Evolutionary conservation across 2,797 vertebrate genomes (phyloP), one percentile per base, ranked within the genome.

Genomic region (Gymnoscopelus microlampas): DNA sequence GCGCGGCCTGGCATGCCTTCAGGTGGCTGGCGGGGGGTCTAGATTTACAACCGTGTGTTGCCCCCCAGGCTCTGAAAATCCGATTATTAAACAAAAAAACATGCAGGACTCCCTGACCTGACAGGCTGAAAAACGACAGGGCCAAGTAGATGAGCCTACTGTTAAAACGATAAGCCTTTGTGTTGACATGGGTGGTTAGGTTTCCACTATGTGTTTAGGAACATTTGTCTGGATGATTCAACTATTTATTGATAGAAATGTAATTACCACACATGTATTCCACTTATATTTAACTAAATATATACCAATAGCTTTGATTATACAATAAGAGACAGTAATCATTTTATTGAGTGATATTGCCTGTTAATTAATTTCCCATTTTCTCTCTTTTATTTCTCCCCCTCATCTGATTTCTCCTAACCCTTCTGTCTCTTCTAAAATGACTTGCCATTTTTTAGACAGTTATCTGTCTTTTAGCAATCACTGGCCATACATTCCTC

Each of bases 81-180:
- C 71, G 87, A 84, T 85, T 76, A 89, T 86, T 88, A 85, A 65
- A 73, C 74, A 79, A 74, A 75, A 68, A 15, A 72, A 71, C 77
- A 56, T 76, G 44, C 54, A 70, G 44, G 2, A 62, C 35, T 35
- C 76, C 57, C 65, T 85, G 70, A 39, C 65, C 66, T 5, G 58
- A 76, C 63, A 81, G 82, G 76, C 82, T 77, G 80, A 88, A 87
- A 87, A 90, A 84, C 23, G 53, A 44, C 68, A 49, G 63, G 67
- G 76, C 85, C 83, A 85, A 67, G 70, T 58, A 44, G 81, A 65
- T 64, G 68, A 70, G 75, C 48, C 77, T 82, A 71, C 68, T 73
- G 67, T 66, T 63, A 48, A 74, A 76, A 78, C 77, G 78, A 44
- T 82, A 86, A 86, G 89, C 73, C 68, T 76, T 59, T 55, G 50